These are phyloP conservation scores for Biston betularia DNA, from an alignment of 2,888 invertebrate genomes.

Conservation along the genomic window DNA sequence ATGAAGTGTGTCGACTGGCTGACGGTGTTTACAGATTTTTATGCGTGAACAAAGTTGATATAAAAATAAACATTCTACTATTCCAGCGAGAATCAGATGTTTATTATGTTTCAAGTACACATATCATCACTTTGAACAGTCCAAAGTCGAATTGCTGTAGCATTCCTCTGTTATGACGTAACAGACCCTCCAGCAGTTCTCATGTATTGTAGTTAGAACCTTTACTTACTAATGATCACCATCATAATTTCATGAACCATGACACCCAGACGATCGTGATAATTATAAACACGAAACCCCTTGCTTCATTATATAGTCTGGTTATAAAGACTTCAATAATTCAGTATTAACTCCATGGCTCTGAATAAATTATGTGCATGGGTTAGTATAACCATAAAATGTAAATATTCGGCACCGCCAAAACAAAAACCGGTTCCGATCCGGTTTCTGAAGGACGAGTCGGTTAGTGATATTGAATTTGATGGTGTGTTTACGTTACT, in stretches of 20 bases:
- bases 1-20: no score
- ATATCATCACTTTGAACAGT: constrained; percentile 22
- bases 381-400: constrained; percentile 25
- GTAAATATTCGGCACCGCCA: constrained; percentile 27
- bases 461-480: constrained; percentile 22
- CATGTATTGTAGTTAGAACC: constrained; percentile 49
- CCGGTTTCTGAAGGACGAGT: constrained; percentile 36
- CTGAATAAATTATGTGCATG: constrained; percentile 16
- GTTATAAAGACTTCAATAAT: constrained; percentile 1
- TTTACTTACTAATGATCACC: constrained; percentile 43
- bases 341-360: background rate
- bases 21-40: no score
- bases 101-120: constrained; percentile 32
- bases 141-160: constrained; percentile 60
- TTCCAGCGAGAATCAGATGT: background rate
- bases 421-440: constrained; percentile 39
- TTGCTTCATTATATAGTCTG: background rate
- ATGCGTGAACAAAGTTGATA: background rate
- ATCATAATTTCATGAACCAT: constrained; percentile 47
- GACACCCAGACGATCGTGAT: constrained; percentile 20
- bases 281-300: constrained; percentile 5
- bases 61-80: background rate
- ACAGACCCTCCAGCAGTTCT: constrained; percentile 49
- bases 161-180: constrained; percentile 69
- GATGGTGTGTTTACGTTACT: constrained; percentile 15